phyloP scores from a whole-genome alignment of 1,140 invertebrate genomes.

The Colletes gigas region DNA sequence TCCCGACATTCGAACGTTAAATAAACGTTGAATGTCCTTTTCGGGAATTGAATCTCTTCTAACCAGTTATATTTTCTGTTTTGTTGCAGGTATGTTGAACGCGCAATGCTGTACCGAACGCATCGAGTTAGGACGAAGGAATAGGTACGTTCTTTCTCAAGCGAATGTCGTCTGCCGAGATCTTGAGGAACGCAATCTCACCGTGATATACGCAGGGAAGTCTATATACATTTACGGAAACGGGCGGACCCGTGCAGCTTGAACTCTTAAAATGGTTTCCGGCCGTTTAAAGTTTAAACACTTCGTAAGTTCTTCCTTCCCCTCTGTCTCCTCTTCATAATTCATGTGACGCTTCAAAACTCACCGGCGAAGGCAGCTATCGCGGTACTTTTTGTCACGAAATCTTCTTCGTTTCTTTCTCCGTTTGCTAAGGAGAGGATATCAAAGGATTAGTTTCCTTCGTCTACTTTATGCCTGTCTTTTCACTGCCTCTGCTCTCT shows the following conservation, averaged over 20 bases:
- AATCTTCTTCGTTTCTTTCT: constrained; percentile 43
- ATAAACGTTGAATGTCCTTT: background rate
- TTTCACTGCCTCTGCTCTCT: too few species aligned
- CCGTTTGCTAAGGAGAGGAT: constrained; percentile 2
- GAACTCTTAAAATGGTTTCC: constrained; percentile 69
- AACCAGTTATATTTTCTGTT: background rate
- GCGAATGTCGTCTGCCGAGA: constrained; percentile 2
- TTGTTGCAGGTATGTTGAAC: constrained; percentile 54
- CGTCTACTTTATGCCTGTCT: background rate
- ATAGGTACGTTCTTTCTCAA: background rate
- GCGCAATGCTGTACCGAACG: background rate
- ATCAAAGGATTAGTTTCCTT: constrained; percentile 13
- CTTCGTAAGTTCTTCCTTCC: constrained; percentile 64
- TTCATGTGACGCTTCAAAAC: constrained; percentile 58
- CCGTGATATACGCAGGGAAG: constrained; percentile 59
- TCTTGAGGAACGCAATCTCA: constrained; percentile 39
- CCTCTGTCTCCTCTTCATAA: constrained; percentile 61
- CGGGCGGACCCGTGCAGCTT: constrained; percentile 41
- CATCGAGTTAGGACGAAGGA: too few species aligned
- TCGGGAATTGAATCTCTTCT: background rate
- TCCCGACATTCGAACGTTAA: background rate
- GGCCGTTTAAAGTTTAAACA: constrained; percentile 68
- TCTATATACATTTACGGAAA: constrained; percentile 52
- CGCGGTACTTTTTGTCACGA: constrained; percentile 31
- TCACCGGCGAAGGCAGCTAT: constrained; percentile 24